phyloP scores from a whole-genome alignment of 2,113 vertebrate genomes.

The Aviceda subcristata region DNA sequence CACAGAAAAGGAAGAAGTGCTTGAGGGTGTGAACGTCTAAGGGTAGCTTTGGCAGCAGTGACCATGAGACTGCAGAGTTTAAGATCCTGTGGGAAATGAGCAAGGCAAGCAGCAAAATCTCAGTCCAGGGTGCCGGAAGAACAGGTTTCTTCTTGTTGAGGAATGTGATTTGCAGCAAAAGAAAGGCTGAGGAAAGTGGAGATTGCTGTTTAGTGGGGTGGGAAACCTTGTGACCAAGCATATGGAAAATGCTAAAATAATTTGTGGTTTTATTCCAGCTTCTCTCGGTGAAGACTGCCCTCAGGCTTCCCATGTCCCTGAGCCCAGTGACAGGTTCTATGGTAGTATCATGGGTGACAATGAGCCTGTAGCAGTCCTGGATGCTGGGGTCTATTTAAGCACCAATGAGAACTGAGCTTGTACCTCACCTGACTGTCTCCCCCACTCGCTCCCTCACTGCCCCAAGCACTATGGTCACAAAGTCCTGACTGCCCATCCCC shows the following conservation, averaged over 20 bases:
- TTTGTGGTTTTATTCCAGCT: not conserved
- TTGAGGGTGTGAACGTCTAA: not conserved
- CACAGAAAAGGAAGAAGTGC: not conserved
- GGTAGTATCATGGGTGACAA: not conserved
- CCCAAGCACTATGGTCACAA: not conserved
- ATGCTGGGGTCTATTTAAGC: not conserved
- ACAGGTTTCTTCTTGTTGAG: not conserved
- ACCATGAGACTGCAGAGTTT: not conserved
- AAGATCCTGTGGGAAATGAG: not conserved
- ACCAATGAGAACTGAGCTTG: not conserved
- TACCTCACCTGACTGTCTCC: not conserved
- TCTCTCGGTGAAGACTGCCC: not conserved
- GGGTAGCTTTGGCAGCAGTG: not conserved
- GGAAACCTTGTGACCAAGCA: not conserved
- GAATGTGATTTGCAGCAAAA: fast-evolving
- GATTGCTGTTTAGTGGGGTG: not conserved
- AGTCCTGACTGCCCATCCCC: fast-evolving
- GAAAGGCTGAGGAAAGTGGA: not conserved
- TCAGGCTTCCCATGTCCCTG: not conserved
- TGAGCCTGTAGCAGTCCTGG: not conserved
- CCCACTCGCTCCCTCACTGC: fast-evolving
- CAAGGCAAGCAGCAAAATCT: not conserved
- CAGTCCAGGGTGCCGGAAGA: not conserved
- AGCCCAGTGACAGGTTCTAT: not conserved
- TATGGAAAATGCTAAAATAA: not conserved